Evolutionary conservation across 2,113 vertebrate genomes (phyloP), one percentile per base, ranked within the genome.

Genomic region (Steatornis caripensis): DNA sequence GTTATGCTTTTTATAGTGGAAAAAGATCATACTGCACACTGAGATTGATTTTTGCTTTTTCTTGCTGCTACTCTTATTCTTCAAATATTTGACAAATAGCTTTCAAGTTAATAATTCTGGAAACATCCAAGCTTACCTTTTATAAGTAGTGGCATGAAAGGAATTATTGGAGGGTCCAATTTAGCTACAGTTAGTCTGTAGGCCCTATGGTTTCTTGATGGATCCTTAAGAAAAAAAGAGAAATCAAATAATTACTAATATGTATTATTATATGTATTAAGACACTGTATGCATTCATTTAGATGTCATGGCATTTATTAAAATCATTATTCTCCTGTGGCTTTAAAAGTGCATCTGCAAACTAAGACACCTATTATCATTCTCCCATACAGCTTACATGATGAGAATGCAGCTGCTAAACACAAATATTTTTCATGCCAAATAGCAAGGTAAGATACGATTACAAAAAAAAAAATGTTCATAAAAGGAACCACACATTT

Each of bases 61-160:
- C 76, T 96, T 84, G 45, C 78, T 86, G 54, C 72, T 62, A 53
- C 58, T 70, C 72, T 69, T 86, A 57, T 48, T 55, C 88, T 83
- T 90, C 74, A 66, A 91, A 89, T 95, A 89, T 94, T 69, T 95
- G 86, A 87, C 48, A 89, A 89, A 95, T 39, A 68, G 61, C 88
- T 91, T 90, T 95, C 84, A 96, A 90, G 84, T 95, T 93, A 89
- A 75, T 94, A 90, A 89, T 84, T 87, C 74, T 89, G 49, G 70
- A 37, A 87, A 57, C 55, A 88, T 92, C 48, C 82, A 84, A 93
- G 77, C 95, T 98, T 98, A 99, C 99, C 99, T 99, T 99, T 99
- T 97, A 99, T 99, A 85, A 99, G 98, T 94, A 99, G 98, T 3
- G 99, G 99, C 99, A 99, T 99, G 98, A 99, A 99, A 91, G 99